Conservation (phyloP, 2,888 invertebrate genomes). For the Ochropacha duplaris region DNA sequence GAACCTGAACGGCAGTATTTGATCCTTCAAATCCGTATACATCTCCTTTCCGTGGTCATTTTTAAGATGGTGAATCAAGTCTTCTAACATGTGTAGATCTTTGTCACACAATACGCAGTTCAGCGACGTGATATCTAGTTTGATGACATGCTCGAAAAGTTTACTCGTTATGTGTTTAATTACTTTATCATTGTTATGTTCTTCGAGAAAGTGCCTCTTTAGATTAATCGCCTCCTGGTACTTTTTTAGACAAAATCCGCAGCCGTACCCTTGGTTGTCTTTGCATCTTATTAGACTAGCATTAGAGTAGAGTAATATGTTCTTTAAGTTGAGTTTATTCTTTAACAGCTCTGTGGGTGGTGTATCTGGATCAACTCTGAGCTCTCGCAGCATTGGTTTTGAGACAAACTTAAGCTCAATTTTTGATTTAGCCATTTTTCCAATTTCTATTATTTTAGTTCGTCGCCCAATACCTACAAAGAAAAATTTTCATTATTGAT, state of each 20-base stretch:
- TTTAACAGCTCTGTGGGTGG: conserved; percentile 26
- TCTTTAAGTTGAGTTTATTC: conserved; percentile 44
- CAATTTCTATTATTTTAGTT: conserved; percentile 39
- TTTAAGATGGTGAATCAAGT: conserved; percentile 44
- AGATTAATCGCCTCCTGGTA: conserved; percentile 41
- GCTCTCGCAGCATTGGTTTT: conserved; percentile 14
- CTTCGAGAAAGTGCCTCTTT: conserved; percentile 51
- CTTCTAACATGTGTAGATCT: conserved; percentile 38
- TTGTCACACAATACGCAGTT: conserved; percentile 49
- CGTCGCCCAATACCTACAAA: conserved; percentile 40
- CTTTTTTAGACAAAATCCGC: conserved; percentile 45
- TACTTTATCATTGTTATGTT: conserved; percentile 44
- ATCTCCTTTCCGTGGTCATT: conserved; percentile 35
- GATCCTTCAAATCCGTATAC: conserved; percentile 46
- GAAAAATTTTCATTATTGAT: conserved; percentile 25
- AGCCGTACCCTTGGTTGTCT: conserved; percentile 49
- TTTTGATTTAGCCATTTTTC: conserved; percentile 26
- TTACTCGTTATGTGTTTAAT: conserved; percentile 38
- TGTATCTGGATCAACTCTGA: conserved; percentile 8
- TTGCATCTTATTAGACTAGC: conserved; percentile 53
- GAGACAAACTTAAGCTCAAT: conserved; percentile 42
- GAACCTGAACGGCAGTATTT: conserved; percentile 63
- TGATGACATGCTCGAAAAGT: conserved; percentile 45
- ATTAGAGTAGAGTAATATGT: conserved; percentile 52
- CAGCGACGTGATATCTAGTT: conserved; percentile 54